Percentiles rank a stretch among this genome's conserved stretches.
Evolutionary conservation across 1,140 invertebrate species (phyloP).

Genomic region (Bombus sibiricus): DNA sequence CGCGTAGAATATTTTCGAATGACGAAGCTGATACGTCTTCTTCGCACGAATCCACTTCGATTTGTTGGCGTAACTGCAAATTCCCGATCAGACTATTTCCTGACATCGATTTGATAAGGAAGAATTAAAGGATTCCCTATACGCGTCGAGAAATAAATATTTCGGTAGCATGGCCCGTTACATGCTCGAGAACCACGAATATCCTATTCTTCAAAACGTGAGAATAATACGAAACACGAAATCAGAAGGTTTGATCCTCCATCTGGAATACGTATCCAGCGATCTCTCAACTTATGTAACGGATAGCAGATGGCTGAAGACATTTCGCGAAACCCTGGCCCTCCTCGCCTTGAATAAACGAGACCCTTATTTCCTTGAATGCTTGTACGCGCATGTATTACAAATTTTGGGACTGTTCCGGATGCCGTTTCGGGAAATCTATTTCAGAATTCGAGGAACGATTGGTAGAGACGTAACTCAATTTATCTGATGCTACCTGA

Average conservation of each 20-base stretch:
- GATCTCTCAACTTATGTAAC: slow-evolving; percentile 39
- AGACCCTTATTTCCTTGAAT: slow-evolving; percentile 17
- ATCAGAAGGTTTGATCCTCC: not conserved
- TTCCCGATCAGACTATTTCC: not conserved
- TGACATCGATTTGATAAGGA: not conserved
- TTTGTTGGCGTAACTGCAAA: not conserved
- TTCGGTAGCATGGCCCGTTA: not conserved
- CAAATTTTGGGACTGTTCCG: not conserved
- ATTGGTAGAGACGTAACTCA: not conserved
- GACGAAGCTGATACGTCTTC: too few species aligned
- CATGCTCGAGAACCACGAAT: slow-evolving; percentile 12
- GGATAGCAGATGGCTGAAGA: slow-evolving; percentile 19
- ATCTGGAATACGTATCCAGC: not conserved
- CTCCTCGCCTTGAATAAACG: slow-evolving; percentile 1
- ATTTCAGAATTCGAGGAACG: not conserved
- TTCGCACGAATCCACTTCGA: not conserved
- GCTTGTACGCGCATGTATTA: slow-evolving; percentile 26
- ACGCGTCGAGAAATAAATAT: slow-evolving; percentile 17
- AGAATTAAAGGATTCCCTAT: not conserved
- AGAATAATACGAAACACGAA: slow-evolving; percentile 14
- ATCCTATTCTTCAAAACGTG: slow-evolving; percentile 31
- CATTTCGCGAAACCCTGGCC: not conserved
- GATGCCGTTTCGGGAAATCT: too few species aligned
- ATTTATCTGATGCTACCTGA: not conserved
- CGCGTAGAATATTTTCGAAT: too few species aligned